Evolutionary conservation across 2,113 vertebrate species (phyloP).

Genomic region (Silurus asotus): DNA sequence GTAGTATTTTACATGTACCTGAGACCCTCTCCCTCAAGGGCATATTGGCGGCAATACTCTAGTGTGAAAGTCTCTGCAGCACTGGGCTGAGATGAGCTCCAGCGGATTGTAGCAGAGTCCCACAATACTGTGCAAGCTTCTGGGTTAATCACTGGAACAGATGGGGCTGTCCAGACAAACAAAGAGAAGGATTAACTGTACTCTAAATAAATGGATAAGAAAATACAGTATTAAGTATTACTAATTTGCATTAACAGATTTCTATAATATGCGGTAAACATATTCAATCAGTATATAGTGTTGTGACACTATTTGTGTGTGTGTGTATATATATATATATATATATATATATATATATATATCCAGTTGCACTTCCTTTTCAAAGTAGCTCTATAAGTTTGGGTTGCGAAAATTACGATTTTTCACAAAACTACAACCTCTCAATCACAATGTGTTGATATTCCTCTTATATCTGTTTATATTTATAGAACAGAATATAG

Average conservation of each 20-base stretch:
- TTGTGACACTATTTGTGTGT: neutral
- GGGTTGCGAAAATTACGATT: neutral
- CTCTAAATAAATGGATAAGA: neutral
- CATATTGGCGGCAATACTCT: constrained; percentile 91
- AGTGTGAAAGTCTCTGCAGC: constrained; percentile 80
- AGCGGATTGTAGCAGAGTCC: constrained; percentile 85
- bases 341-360: neutral
- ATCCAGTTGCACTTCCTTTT: neutral
- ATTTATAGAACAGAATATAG: neutral
- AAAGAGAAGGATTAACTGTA: neutral
- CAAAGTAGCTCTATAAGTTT: neutral
- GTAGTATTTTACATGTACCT: constrained; percentile 70
- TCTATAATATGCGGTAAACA: neutral
- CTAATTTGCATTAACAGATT: neutral
- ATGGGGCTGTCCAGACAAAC: constrained; percentile 77
- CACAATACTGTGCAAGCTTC: constrained; percentile 85
- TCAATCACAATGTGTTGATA: neutral
- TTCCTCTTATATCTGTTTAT: neutral
- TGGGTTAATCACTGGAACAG: constrained; percentile 79
- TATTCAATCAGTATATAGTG: neutral
- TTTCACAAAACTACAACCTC: neutral
- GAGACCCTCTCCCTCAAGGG: constrained; percentile 90
- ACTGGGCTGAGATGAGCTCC: constrained; percentile 64
- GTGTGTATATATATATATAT: too few species aligned
- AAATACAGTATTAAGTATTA: neutral